Evolutionary conservation across 2,797 vertebrate genomes (phyloP), one percentile per base, ranked within the genome.

Genomic region (Helarctos malayanus): DNA sequence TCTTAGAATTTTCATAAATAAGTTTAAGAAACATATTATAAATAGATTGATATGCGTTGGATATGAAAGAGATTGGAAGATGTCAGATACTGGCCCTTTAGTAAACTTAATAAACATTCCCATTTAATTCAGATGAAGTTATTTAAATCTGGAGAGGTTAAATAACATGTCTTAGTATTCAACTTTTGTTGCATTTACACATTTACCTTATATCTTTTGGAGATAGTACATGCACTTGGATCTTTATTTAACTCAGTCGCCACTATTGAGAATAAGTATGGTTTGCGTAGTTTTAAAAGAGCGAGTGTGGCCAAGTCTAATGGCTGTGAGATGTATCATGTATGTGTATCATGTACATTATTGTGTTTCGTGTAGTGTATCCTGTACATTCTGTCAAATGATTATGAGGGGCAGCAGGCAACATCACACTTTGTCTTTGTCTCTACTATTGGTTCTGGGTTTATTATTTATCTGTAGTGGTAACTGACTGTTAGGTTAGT

Each of bases 11-110:
- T 95, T 29, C 19, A 16, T 94, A 86, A 93, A 47, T 38, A 93
- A 65, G 9, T 63, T 89, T 78, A 47, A 95, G 86, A 90, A 94
- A 29, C 41, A 69, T 63, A 93, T 75, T 93, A 73, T 78, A 94
- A 89, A 54, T 73, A 69, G 57, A n/a, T 75, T 75, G 21, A 38
- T 91, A 87, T 47, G 15, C 54, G 14, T 75, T 80, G 59, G 10
- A 45, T 45, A 56, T 86, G 47, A 84, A 86, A 95, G 65, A 57
- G 27, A 75, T 27, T 95, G n/a, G 35, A 83, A 93, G 52, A 84
- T 93, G 21, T 65, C 57, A 94, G n/a, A 85, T 78, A 78, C 16
- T 83, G 54, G 69, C 9, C 10, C 29, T 80, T 94, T 82, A 86
- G 45, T 86, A 91, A 85, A 73, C 61, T 68, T 41, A 38, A 47